These are phyloP conservation scores for Microtus montanus DNA, from an alignment of 2,113 vertebrate genomes.

Conservation along the genomic window DNA sequence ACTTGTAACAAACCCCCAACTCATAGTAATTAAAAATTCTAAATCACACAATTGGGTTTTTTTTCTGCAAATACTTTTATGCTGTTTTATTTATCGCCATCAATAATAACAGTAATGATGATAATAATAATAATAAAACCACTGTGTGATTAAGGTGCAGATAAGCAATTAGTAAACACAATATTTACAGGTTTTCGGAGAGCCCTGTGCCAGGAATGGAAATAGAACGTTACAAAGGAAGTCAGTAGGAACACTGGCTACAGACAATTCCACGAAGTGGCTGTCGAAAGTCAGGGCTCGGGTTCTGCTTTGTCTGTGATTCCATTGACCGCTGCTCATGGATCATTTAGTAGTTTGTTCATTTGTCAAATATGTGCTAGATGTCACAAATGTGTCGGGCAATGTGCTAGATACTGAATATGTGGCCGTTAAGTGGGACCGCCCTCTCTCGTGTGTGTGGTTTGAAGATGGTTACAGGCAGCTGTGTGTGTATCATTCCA, in stretches of 20 bases:
- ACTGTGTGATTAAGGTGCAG: conserved; percentile 79
- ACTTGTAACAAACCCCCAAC: conserved; percentile 28
- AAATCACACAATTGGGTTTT: conserved; percentile 65
- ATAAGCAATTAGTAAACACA: conserved; percentile 67
- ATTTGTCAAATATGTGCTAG: background rate
- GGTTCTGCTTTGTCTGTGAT: conserved; percentile 7
- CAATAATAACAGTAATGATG: conserved; percentile 71
- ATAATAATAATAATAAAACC: conserved; percentile 72
- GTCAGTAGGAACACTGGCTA: background rate
- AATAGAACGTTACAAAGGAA: conserved; percentile 34
- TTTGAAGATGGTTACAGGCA: background rate
- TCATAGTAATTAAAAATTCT: conserved; percentile 77
- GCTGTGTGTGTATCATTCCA: background rate
- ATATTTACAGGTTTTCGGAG: conserved; percentile 53
- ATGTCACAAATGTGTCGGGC: background rate
- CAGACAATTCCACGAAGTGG: background rate
- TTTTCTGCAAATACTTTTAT: conserved; percentile 61
- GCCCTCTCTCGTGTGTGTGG: background rate
- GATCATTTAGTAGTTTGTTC: background rate
- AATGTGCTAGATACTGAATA: background rate
- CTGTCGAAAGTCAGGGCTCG: background rate
- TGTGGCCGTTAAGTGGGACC: accelerated
- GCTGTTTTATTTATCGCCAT: conserved; percentile 69
- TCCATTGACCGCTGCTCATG: background rate
- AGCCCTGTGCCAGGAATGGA: background rate